Evolutionary conservation across 1,140 invertebrate species (phyloP).

Genomic region (Halesus radiatus): DNA sequence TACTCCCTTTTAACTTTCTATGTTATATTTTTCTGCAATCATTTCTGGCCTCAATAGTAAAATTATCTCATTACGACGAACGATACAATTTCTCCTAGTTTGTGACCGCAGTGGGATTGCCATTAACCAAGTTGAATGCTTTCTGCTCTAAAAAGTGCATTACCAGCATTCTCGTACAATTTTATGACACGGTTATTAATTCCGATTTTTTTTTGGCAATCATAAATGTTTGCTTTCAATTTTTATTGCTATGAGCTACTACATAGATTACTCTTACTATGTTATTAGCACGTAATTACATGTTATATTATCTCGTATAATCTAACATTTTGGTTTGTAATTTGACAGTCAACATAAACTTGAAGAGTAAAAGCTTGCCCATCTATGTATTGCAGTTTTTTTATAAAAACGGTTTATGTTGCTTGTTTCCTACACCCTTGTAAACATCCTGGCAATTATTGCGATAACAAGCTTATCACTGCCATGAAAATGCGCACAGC

Average conservation of each 20-base stretch:
- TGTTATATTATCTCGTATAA: background rate
- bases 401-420: too few species aligned
- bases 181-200: constrained; percentile 1
- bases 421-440: too few species aligned
- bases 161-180: background rate
- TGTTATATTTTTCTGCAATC: constrained; percentile 33
- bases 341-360: too few species aligned
- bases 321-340: too few species aligned
- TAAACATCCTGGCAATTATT: too few species aligned
- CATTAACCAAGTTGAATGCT: constrained; percentile 28
- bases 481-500: too few species aligned
- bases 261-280: too few species aligned
- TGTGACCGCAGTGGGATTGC: constrained; percentile 17
- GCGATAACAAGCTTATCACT: too few species aligned
- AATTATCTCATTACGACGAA: constrained; percentile 27
- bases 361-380: too few species aligned
- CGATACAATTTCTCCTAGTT: constrained; percentile 30
- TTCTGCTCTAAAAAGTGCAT: constrained; percentile 32
- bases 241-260: background rate
- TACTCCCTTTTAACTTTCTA: constrained; percentile 19
- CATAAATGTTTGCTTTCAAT: constrained; percentile 16
- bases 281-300: background rate
- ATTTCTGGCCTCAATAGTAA: constrained; percentile 31
- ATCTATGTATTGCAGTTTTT: too few species aligned
- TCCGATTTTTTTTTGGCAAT: background rate